Evolutionary conservation across 2,113 vertebrate species (phyloP).

Genomic region (Peromyscus leucopus): DNA sequence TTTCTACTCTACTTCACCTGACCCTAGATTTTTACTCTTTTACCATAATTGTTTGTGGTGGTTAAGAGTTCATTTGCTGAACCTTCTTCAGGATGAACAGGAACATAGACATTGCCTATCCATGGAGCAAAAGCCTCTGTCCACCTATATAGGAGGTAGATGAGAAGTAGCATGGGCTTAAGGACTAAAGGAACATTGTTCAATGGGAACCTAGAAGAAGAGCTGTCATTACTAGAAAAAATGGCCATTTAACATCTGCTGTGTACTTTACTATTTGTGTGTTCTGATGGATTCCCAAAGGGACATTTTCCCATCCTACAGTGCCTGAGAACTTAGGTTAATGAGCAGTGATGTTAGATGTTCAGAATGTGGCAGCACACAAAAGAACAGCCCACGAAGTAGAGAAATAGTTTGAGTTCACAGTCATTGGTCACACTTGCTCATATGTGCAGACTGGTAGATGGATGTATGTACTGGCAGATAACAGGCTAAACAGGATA

Average conservation of each 20-base stretch:
- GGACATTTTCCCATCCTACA: neutral
- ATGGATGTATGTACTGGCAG: too few relatives aligned
- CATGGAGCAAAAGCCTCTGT: neutral
- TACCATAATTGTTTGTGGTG: neutral
- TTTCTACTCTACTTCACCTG: neutral
- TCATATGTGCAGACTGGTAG: too few relatives aligned
- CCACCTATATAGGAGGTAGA: neutral
- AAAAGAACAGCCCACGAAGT: neutral
- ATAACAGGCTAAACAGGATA: too few relatives aligned
- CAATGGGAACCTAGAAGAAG: neutral
- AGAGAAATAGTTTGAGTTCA: neutral
- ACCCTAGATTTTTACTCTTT: neutral
- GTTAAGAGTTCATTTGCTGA: too few relatives aligned
- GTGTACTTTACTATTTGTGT: neutral
- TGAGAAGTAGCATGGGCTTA: neutral
- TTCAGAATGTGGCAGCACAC: neutral
- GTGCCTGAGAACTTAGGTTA: neutral
- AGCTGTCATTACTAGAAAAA: neutral
- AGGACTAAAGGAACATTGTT: neutral
- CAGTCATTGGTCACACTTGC: neutral
- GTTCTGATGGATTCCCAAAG: neutral
- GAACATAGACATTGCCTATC: neutral
- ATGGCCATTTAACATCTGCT: neutral
- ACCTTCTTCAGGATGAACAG: neutral
- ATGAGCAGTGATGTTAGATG: neutral